A percentile compares a stretch with the other conserved stretches of the same genome.
These are phyloP conservation scores for Drosophila peninsularis DNA, from an alignment of 2,888 invertebrate species.

Conservation along the genomic window DNA sequence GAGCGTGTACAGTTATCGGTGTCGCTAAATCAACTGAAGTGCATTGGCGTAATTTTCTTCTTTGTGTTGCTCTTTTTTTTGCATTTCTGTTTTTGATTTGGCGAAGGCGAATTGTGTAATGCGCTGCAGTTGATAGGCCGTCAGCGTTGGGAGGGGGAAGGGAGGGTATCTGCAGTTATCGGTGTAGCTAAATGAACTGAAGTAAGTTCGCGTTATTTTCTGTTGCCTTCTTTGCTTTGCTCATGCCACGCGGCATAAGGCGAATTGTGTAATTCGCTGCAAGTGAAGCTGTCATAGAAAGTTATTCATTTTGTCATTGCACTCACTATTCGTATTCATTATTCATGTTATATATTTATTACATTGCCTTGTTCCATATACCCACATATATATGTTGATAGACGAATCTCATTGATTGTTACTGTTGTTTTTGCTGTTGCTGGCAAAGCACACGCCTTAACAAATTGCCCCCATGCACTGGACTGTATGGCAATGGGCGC, in stretches of 20 bases:
- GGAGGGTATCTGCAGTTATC: not conserved
- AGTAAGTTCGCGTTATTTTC: not conserved
- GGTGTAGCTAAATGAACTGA: not conserved
- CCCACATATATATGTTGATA: conserved; percentile 26
- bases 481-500: conserved; percentile 40
- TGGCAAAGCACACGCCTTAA: conserved; percentile 16
- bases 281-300: not conserved
- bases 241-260: not conserved
- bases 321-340: not conserved
- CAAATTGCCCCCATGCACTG: conserved; percentile 42
- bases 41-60: not conserved
- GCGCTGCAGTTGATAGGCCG: not conserved
- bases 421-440: conserved; percentile 2
- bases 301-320: not conserved
- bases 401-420: not conserved
- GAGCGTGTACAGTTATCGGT: conserved; percentile 2
- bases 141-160: not conserved
- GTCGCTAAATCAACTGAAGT: not conserved
- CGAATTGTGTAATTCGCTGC: conserved; percentile 1
- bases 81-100: not conserved
- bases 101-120: conserved; percentile 1
- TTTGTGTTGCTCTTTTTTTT: not conserved
- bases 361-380: conserved; percentile 12
- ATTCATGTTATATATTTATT: not conserved
- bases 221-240: too few relatives aligned